Base-by-base conservation (phyloP, 2,113 vertebrate species). In the Periophthalmus modestus region DNA sequence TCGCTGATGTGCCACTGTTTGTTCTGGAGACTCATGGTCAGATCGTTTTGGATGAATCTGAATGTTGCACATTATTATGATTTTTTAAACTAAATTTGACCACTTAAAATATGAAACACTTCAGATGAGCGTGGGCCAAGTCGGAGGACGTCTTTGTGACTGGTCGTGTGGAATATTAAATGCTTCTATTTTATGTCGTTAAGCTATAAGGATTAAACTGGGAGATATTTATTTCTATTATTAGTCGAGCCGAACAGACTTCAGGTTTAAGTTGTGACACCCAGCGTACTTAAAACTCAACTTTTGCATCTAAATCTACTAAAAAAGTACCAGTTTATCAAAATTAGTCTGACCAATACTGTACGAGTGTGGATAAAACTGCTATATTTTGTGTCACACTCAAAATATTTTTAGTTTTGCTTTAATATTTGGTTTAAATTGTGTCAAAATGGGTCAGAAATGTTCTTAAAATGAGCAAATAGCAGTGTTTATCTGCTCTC, bases 111-210 rank as follows among this genome's bases (percentile, higher is more conserved):
- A 47, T n/a, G 18, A 33, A 58, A 72, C 34, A 71, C 34, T 19
- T n/a, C 28, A 34, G 2, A 5, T 66, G 66, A 58, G 43, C n/a
- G 65, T 14, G 63, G 67, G 76, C 78, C 72, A 75, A 71, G 71
- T 58, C 52, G 34, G 50, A 59, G 65, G 71, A 47, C 1, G 73
- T 70, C 82, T 79, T 77, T 75, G 81, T 73, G 63, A 73, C 39
- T 43, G 72, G 75, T 87, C 82, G 54, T 80, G 50, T 80, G 78
- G 84, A 83, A 85, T 88, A 88, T 66, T 85, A 86, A 80, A 91
- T 81, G 71, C 79, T 89, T 87, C 82, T 90, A 90, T 91, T 89
- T 92, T 89, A 88, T 87, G 83, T 91, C 86, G 77, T 89, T 58
- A 89, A 92, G 87, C 89, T 90, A 79, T 80, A 85, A 70, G 57